These are phyloP conservation scores for Odontocolon sp. DNA, from an alignment of 2,888 invertebrate genomes.

Conservation along the genomic window DNA sequence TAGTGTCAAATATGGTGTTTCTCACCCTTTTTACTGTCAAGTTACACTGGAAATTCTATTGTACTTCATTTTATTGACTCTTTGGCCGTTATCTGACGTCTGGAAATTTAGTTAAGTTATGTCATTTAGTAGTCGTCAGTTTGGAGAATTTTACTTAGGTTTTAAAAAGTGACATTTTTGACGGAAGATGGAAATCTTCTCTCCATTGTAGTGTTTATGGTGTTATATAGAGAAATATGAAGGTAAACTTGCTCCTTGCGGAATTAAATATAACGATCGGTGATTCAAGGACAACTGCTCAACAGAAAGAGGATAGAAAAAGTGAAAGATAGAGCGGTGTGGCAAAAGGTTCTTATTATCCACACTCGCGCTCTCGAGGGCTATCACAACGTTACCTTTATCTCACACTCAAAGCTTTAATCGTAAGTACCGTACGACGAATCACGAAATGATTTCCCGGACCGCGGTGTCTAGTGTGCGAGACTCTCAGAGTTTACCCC, in stretches of 20 bases:
- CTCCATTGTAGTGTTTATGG: too few species aligned
- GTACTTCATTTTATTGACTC: too few species aligned
- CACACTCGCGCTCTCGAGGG: background rate
- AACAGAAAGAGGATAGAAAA: background rate
- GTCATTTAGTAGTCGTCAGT: too few species aligned
- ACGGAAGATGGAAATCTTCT: too few species aligned
- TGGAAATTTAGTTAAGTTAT: too few species aligned
- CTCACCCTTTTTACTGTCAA: too few species aligned
- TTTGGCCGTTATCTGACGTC: too few species aligned
- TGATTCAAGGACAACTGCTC: slow-evolving; percentile 10
- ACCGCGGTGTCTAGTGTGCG: background rate
- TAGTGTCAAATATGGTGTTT: slow-evolving; percentile 15
- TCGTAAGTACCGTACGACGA: slow-evolving; percentile 20
- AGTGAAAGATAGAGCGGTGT: background rate
- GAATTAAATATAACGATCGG: slow-evolving; percentile 17
- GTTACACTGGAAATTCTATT: too few species aligned
- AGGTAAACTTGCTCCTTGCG: too few species aligned
- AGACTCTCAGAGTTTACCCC: background rate
- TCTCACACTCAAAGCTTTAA: slow-evolving; percentile 8
- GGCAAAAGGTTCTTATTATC: slow-evolving; percentile 1
- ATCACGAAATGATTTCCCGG: slow-evolving; percentile 42
- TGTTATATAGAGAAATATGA: too few species aligned
- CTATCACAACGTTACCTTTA: background rate
- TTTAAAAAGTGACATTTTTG: too few species aligned
- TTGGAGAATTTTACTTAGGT: too few species aligned